Evolutionary conservation across 2,797 vertebrate species (phyloP).

Genomic region (Tadarida brasiliensis): DNA sequence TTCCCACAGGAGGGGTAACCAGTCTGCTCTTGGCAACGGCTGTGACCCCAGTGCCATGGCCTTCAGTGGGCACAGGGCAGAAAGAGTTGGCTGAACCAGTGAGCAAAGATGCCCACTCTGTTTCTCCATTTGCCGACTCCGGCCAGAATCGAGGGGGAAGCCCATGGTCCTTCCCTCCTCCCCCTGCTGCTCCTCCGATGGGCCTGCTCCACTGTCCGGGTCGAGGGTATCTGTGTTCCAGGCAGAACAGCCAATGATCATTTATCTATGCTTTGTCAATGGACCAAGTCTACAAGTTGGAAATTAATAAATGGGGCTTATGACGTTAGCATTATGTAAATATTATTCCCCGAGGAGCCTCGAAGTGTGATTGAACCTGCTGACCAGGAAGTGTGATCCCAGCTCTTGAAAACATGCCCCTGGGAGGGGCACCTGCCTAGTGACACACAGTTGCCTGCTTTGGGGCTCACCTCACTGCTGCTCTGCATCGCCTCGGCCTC

Average conservation of each 20-base stretch:
- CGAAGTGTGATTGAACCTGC: rapidly evolving
- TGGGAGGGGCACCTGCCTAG: not conserved
- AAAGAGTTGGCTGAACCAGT: rapidly evolving
- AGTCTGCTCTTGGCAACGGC: rapidly evolving
- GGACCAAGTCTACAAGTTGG: rapidly evolving
- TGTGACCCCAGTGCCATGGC: rapidly evolving
- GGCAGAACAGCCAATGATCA: rapidly evolving
- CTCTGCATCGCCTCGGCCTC: rapidly evolving
- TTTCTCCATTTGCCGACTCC: rapidly evolving
- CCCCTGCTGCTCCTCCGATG: rapidly evolving
- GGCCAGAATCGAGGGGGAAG: rapidly evolving
- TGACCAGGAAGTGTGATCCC: not conserved
- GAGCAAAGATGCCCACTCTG: rapidly evolving
- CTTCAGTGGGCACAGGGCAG: rapidly evolving
- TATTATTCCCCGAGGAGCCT: rapidly evolving
- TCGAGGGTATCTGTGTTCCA: rapidly evolving
- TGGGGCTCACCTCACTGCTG: rapidly evolving
- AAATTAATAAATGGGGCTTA: not conserved
- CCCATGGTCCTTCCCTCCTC: rapidly evolving
- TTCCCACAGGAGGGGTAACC: rapidly evolving
- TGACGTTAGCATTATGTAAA: rapidly evolving
- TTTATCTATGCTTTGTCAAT: rapidly evolving
- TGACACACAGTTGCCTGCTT: rapidly evolving
- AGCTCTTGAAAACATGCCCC: not conserved
- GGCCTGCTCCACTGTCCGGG: not conserved